Base-by-base conservation (phyloP, 2,113 vertebrate species). In the Tor tambroides region DNA sequence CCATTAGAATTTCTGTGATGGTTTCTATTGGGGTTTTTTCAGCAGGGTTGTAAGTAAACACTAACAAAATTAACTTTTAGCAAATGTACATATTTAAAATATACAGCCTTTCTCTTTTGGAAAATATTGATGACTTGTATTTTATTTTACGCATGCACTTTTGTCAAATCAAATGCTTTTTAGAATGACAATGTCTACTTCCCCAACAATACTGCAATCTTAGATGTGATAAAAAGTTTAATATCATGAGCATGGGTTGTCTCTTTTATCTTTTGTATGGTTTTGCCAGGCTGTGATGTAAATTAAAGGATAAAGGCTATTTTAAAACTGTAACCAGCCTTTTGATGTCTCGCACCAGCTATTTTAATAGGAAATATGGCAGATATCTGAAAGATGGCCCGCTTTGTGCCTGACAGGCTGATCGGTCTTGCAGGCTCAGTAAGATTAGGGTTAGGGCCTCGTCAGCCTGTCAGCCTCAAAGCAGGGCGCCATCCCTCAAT, bases 341-440 rank as follows among this genome's bases (percentile, higher is more conserved):
- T 77, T 77, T 77, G 75, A 77, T 49, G 75, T 77, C 75, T 51
- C 15, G 43, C 75, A 49, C 46, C 46, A 78, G 76, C 76, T 78
- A 49, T 54, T 78, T 78, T 78, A 78, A 54, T 78, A 54, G 17
- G 76, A 54, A 78, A 49, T 19, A 21, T 78, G 76, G 76, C 28
- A 78, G 49, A 54, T 51, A 21, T 78, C 28, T 32, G 49, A 54
- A 51, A 78, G 49, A 32, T 23, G 17, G 6, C 8, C 17, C 17
- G 17, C 43, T 78, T 54, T 78, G 49, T 78, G 46, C 43, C 76
- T 78, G 76, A 78, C 76, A 78, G 76, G 49, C 49, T 78, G 76
- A 78, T 78, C 76, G 46, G 7, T 54, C 76, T 78, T 78, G 75
- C 75, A 78, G 46, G 46, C 75, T 54, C 28, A 12, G 76, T 54